A percentile compares a stretch with the other conserved stretches of the same genome.
These are phyloP conservation scores for Anoncus sp. DNA, from an alignment of 2,888 invertebrate species.

Conservation along the genomic window DNA sequence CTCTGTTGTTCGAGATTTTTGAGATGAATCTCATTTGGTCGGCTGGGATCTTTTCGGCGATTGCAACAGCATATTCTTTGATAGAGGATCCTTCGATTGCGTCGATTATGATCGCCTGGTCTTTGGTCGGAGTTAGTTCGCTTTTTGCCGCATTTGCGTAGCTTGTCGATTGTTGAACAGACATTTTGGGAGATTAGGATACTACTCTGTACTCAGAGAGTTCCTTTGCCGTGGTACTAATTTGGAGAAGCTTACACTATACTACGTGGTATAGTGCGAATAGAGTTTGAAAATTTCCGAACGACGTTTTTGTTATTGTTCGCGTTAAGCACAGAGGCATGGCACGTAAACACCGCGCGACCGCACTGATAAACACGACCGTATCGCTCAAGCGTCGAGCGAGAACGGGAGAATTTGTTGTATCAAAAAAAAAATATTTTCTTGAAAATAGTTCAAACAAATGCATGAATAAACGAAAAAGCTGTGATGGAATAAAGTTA, in stretches of 20 bases:
- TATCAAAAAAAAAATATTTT: too few species aligned
- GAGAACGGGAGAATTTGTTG: not conserved
- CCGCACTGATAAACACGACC: slow-evolving; percentile 12
- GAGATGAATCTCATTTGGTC: slow-evolving; percentile 43
- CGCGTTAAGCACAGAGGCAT: slow-evolving; percentile 26
- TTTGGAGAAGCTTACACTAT: too few species aligned
- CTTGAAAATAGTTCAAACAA: too few species aligned
- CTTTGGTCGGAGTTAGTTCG: slow-evolving; percentile 34
- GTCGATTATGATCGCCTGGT: slow-evolving; percentile 44
- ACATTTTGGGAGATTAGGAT: not conserved
- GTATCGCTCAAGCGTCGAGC: slow-evolving; percentile 20
- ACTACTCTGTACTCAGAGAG: slow-evolving; percentile 19
- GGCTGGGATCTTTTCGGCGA: slow-evolving; percentile 26
- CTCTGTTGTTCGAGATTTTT: slow-evolving; percentile 45
- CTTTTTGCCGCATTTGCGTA: slow-evolving; percentile 18
- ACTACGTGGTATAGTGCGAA: too few species aligned
- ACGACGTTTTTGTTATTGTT: not conserved
- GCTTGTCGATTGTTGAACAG: not conserved
- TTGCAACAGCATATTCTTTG: slow-evolving; percentile 25
- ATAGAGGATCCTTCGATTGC: slow-evolving; percentile 27
- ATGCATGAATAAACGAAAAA: too few species aligned
- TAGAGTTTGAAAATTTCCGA: not conserved
- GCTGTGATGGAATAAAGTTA: too few species aligned
- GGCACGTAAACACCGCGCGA: slow-evolving; percentile 20
- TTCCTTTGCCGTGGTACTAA: not conserved